Evolutionary conservation across 1,140 invertebrate genomes (phyloP), one percentile per base, ranked within the genome.

Genomic region (Lutraria rhynchaena): DNA sequence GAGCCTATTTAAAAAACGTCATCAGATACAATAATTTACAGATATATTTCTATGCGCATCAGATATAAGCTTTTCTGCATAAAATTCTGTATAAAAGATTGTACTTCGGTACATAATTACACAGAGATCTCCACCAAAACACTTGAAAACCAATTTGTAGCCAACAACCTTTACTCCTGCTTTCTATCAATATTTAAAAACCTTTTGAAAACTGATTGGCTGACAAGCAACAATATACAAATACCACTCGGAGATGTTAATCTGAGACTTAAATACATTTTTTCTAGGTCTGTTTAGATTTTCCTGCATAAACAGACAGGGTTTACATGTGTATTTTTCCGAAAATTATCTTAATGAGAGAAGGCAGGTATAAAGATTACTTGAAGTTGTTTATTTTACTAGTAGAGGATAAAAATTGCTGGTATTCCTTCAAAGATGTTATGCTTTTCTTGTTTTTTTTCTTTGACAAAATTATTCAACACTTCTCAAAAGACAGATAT

Each of bases 191-290:
- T 67, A 49, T 51, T 67, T 67, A 67, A 67, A 67, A 41, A 67
- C 63, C 41, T 41, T 49, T 49, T 33, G 29, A 63, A 41, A 41
- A 37, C 33, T 37, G 60, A 63, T 22, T 5, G n/a, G 19, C 3
- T 67, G 63, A 67, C 63, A 67, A 49, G 41, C 17, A 67, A 67
- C 63, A 67, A 67, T 67, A 67, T 67, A 67, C 63, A 67, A 67
- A 63, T 1, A 35, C 63, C n/a, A 44, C 27, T 22, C 24, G 44
- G 44, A 67, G 44, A 67, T 67, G 44, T 22, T 67, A 51, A 67
- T 67, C 63, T 49, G 24, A 27, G 49, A 46, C 37, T 41, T 27
- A 46, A 46, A 29, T 49, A 67, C 63, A 67, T 67, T 17, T 67
- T 67, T 67, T 31, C 49, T 22, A 22, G 31, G n/a, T 46, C 31